Conservation (phyloP, 2,888 invertebrate species). For the Scaptomyza caliginosa region DNA sequence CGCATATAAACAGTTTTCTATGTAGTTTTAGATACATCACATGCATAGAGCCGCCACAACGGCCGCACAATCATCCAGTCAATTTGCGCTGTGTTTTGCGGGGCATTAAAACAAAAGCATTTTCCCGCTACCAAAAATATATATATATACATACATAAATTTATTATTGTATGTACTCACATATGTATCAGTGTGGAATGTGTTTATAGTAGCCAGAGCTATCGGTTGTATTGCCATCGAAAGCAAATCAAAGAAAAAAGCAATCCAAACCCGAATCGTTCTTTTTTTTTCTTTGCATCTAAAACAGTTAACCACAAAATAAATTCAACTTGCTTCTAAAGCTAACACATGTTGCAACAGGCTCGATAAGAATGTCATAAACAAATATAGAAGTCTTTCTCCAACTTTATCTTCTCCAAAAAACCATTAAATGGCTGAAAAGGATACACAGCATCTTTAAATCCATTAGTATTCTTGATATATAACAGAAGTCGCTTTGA, state of each 20-base stretch:
- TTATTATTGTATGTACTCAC: conserved; percentile 62
- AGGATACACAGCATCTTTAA: too few species aligned
- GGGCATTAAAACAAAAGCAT: conserved; percentile 78
- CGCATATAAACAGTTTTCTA: conserved; percentile 14
- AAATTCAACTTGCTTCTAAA: conserved; percentile 12
- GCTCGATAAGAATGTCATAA: too few species aligned
- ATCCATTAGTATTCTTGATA: too few species aligned
- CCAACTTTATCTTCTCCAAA: too few species aligned
- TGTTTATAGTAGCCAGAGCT: conserved; percentile 66
- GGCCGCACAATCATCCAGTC: conserved; percentile 75
- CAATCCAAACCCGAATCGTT: background rate
- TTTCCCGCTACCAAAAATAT: conserved; percentile 69
- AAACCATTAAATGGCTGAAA: too few species aligned
- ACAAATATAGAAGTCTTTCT: too few species aligned
- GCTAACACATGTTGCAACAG: conserved; percentile 14
- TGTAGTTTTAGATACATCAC: background rate
- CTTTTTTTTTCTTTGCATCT: background rate
- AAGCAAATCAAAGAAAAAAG: background rate
- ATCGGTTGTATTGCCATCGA: conserved; percentile 12
- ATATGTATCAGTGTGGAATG: conserved; percentile 52
- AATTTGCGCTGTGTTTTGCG: conserved; percentile 78
- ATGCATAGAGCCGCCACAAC: conserved; percentile 32
- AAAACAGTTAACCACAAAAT: conserved; percentile 25
- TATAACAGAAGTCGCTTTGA: too few species aligned
- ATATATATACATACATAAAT: too few species aligned